Evolutionary conservation across 2,797 vertebrate species (phyloP).

Genomic region (Cryptoblepharus egeriae): DNA sequence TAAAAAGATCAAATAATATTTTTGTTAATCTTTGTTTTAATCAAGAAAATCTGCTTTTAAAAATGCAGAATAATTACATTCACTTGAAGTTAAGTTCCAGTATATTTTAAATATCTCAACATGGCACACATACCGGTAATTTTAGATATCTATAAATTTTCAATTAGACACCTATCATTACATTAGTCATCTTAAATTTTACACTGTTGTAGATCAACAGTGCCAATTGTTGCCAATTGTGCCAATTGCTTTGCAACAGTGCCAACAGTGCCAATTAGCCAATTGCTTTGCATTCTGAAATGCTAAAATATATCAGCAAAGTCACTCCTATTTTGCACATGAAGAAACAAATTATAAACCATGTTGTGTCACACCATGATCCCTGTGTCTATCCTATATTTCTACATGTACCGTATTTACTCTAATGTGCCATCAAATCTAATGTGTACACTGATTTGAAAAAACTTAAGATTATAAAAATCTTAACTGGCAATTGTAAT

Average conservation of each 20-base stretch:
- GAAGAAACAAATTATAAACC: not conserved
- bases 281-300: not conserved
- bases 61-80: not conserved
- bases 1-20: constrained; percentile 2
- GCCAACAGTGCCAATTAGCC: too few species aligned
- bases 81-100: constrained; percentile 34
- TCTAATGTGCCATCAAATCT: too few species aligned
- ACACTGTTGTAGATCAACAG: not conserved
- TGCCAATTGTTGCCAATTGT: too few species aligned
- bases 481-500: too few species aligned
- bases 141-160: not conserved
- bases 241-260: too few species aligned
- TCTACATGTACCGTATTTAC: too few species aligned
- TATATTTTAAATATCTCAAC: constrained; percentile 27
- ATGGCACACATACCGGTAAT: constrained; percentile 25
- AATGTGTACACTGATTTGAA: too few species aligned
- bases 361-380: constrained; percentile 5
- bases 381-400: not conserved
- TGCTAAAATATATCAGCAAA: constrained; percentile 6
- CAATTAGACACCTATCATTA: not conserved
- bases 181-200: not conserved
- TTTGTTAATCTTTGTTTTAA: constrained; percentile 20
- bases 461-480: too few species aligned
- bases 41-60: constrained; percentile 14
- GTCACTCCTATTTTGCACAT: constrained; percentile 25